Evolutionary conservation across 2,888 invertebrate genomes (phyloP), one percentile per base, ranked within the genome.

Genomic region (Rhagium mordax): DNA sequence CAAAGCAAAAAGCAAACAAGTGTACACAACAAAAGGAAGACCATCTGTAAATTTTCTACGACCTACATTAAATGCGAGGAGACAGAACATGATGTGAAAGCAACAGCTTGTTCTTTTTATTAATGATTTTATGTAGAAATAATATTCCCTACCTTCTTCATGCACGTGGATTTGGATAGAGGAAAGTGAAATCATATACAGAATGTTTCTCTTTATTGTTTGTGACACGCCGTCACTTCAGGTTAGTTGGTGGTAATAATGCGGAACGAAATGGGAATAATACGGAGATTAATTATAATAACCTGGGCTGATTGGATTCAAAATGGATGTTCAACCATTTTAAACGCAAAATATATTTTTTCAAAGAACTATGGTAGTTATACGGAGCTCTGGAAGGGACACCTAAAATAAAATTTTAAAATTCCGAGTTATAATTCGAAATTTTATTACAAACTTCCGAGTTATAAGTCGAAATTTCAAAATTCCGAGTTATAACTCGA

Each of bases 71-170:
- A 29, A 48, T 7, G 29, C 53, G 33, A 27, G 27, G 53, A 24
- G n/a, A 13, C 15, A 20, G 64, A 64, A 65, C 41, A 65, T 53
- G 18, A 65, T 49, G 65, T 53, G 65, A 65, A 65, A 65, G 53
- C 53, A 16, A 20, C 64, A 21, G 15, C 24, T 64, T 49, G 24
- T 24, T 21, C 24, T 59, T 33, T 62, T 65, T 65, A 27, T 53
- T 20, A 20, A 65, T 29, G 18, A n/a, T 51, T 49, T 64, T 27
- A 41, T 41, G 41, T 41, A n/a, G n/a, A 4, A 16, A 27, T 24
- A 33, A 18, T 29, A 53, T 24, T n/a, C 15, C 13, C 29, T 29
- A 53, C 16, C 33, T 8, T 24, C 27, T 51, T 24, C n/a, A 33
- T 59, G 18, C 10, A 33, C 15, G 33, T 59, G 29, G 16, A 33